Conservation (phyloP, 2,113 vertebrate species). For the Cavia porcellus region DNA sequence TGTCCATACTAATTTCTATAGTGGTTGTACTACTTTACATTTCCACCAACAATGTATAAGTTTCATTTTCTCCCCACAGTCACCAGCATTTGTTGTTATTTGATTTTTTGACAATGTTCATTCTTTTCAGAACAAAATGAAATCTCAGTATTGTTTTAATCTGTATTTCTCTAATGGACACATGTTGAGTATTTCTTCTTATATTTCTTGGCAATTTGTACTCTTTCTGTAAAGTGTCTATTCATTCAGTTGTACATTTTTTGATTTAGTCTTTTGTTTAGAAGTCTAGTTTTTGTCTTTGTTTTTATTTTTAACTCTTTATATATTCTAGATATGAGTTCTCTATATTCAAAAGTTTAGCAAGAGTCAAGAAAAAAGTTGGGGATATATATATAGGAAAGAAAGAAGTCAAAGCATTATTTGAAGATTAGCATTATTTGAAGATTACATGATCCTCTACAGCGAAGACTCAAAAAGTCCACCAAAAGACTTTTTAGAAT, state of each 20-base stretch:
- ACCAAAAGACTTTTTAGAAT: neutral
- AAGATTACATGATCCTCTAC: neutral
- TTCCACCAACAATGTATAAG: neutral
- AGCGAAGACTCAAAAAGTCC: neutral
- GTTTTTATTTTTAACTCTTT: neutral
- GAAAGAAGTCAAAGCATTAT: neutral
- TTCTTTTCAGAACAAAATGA: neutral
- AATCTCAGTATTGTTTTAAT: neutral
- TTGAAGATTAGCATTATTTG: neutral
- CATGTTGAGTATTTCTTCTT: neutral
- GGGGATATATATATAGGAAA: neutral
- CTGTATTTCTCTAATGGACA: neutral
- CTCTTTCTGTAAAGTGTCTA: neutral
- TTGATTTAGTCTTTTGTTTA: neutral
- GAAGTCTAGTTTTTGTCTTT: neutral
- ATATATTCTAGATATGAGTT: neutral
- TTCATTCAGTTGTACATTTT: neutral
- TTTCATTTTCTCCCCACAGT: too few relatives aligned
- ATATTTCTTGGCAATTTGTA: neutral
- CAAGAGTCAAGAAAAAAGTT: neutral
- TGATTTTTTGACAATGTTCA: neutral
- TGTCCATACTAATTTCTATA: neutral
- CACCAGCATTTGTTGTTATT: neutral
- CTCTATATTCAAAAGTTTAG: neutral
- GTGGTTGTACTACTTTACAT: neutral